Evolutionary conservation across 2,113 vertebrate genomes (phyloP).

Genomic region (Delphinapterus leucas): DNA sequence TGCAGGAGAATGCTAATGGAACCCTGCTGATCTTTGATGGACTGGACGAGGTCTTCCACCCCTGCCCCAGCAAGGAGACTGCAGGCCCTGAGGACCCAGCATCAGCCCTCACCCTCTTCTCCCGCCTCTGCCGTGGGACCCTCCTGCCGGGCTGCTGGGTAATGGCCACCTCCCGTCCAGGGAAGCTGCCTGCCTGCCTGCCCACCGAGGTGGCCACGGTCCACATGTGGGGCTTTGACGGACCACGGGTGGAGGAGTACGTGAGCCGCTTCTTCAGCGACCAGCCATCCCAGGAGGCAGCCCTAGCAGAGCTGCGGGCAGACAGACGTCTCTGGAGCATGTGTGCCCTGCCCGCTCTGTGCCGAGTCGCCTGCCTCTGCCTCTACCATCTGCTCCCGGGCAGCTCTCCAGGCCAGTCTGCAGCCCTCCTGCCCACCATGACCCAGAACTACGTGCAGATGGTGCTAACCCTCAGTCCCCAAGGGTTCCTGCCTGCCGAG

Average conservation of each 20-base stretch:
- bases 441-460: slow-evolving; percentile 90
- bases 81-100: neutral
- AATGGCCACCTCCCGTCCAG: slow-evolving; percentile 88
- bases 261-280: slow-evolving; percentile 83
- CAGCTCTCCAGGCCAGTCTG: neutral
- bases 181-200: slow-evolving; percentile 81
- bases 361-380: slow-evolving; percentile 88
- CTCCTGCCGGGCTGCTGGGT: slow-evolving; percentile 90
- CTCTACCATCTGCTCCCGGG: slow-evolving; percentile 83
- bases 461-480: slow-evolving; percentile 82
- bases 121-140: slow-evolving; percentile 83
- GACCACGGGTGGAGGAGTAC: slow-evolving; percentile 83
- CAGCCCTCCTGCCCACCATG: slow-evolving; percentile 84
- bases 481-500: slow-evolving; percentile 52
- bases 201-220: slow-evolving; percentile 76
- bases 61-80: neutral
- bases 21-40: slow-evolving; percentile 92
- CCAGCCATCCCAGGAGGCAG: slow-evolving; percentile 65
- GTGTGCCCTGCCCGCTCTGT: slow-evolving; percentile 89
- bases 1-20: slow-evolving; percentile 83
- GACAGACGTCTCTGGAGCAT: slow-evolving; percentile 85
- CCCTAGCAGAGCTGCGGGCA: slow-evolving; percentile 79
- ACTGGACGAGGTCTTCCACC: slow-evolving; percentile 87
- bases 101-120: slow-evolving; percentile 85
- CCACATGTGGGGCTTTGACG: slow-evolving; percentile 88